Conservation (phyloP, 2,888 invertebrate species). For the Troglohyphantes excavatus region DNA sequence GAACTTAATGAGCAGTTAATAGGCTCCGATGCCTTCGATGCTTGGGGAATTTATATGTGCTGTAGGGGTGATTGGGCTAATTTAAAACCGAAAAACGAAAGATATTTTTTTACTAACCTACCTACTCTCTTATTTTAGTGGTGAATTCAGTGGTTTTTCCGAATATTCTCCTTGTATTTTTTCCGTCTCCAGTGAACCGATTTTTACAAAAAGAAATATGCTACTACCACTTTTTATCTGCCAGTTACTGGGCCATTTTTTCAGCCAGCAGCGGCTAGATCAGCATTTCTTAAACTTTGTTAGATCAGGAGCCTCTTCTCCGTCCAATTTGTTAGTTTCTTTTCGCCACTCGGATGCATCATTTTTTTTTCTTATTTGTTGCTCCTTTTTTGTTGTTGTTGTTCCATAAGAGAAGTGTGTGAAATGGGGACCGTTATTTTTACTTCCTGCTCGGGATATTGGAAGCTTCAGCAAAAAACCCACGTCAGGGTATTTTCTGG, state of each 20-base stretch:
- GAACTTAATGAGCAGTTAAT: background rate
- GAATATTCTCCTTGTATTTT: background rate
- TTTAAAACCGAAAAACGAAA: background rate
- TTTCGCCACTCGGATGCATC: background rate
- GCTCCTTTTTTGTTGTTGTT: background rate
- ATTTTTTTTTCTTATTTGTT: background rate
- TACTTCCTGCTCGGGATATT: background rate
- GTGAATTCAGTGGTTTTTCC: constrained; percentile 1
- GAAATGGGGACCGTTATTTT: constrained; percentile 4
- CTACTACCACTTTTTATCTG: background rate
- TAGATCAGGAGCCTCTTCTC: constrained; percentile 27
- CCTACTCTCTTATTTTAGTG: background rate
- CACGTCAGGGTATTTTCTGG: background rate
- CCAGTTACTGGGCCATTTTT: constrained; percentile 1
- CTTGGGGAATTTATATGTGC: background rate
- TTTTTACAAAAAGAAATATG: constrained; percentile 4
- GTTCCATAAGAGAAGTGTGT: background rate
- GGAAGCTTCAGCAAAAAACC: constrained; percentile 26
- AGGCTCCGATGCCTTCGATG: background rate
- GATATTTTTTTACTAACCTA: background rate
- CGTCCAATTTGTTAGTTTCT: constrained; percentile 34
- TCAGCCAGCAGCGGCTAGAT: constrained; percentile 21
- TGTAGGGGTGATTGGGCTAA: background rate
- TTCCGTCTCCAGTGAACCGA: background rate
- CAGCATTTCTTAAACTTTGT: constrained; percentile 48